These are phyloP conservation scores for Fistularia tabacaria DNA, from an alignment of 2,797 vertebrate genomes.

Conservation along the genomic window DNA sequence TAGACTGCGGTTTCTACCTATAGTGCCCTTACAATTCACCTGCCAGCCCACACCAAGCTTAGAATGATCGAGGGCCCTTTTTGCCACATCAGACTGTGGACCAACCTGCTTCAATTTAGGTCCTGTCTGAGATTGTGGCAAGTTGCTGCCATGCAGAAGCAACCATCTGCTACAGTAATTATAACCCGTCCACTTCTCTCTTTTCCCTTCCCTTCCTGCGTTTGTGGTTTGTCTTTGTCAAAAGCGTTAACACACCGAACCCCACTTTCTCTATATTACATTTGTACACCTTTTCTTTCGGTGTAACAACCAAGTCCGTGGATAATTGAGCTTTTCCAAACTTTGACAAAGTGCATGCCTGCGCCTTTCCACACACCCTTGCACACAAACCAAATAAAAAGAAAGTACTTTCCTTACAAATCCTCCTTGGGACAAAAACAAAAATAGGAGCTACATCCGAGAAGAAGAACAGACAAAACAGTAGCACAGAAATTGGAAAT, in stretches of 20 bases:
- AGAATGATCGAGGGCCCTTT: constrained; percentile 62
- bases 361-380: not conserved
- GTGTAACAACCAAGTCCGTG: constrained; percentile 21
- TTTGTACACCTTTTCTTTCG: constrained; percentile 30
- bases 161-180: constrained; percentile 33
- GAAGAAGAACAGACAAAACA: too few species aligned
- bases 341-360: constrained; percentile 10
- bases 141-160: constrained; percentile 42
- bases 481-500: too few species aligned
- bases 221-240: constrained; percentile 7
- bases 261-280: constrained; percentile 13
- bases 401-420: too few species aligned
- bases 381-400: not conserved
- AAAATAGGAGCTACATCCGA: too few species aligned
- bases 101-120: constrained; percentile 63
- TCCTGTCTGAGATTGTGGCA: constrained; percentile 49
- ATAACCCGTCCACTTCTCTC: constrained; percentile 26
- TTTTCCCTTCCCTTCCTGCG: not conserved
- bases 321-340: constrained; percentile 18
- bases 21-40: constrained; percentile 68
- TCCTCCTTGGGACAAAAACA: too few species aligned
- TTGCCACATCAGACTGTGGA: constrained; percentile 55
- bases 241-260: constrained; percentile 1
- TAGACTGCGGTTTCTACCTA: constrained; percentile 59
- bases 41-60: constrained; percentile 51